phyloP scores from a whole-genome alignment of 1,140 invertebrate species.

The Laupala kohalensis region DNA sequence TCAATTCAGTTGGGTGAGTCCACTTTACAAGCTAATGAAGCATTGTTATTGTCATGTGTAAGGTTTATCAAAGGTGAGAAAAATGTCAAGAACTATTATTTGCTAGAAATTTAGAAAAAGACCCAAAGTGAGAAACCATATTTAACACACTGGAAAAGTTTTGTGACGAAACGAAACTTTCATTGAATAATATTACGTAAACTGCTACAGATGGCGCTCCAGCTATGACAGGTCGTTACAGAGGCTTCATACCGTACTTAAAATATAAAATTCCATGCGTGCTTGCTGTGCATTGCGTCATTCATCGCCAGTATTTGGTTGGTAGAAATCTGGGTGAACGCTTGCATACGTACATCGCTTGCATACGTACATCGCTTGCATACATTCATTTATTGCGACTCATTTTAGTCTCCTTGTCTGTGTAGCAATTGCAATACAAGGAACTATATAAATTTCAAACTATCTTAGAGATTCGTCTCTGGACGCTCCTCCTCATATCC shows the following conservation, averaged over 20 bases:
- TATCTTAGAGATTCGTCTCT: too few relatives aligned
- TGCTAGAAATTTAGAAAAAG: background rate
- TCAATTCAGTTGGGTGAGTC: background rate
- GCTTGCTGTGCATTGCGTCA: background rate
- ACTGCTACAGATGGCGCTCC: constrained; percentile 23
- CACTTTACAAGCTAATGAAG: background rate
- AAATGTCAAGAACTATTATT: background rate
- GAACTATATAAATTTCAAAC: too few relatives aligned
- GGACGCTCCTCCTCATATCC: too few relatives aligned
- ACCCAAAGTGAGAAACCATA: background rate
- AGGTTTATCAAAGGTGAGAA: background rate
- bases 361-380: too few relatives aligned
- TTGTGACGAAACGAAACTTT: constrained; percentile 22
- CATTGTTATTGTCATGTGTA: background rate
- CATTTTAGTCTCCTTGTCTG: too few relatives aligned
- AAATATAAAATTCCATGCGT: constrained; percentile 19
- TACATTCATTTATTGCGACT: too few relatives aligned
- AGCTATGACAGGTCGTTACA: constrained; percentile 21
- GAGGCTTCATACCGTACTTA: constrained; percentile 20
- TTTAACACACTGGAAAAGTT: constrained; percentile 19
- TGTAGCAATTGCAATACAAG: too few relatives aligned
- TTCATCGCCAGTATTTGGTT: background rate
- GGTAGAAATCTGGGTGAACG: background rate
- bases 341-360: too few relatives aligned
- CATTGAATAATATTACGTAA: constrained; percentile 23